Percentiles rank a stretch among this genome's conserved stretches.
Conservation (phyloP, 2,113 vertebrate genomes). For the Balaeniceps rex region DNA sequence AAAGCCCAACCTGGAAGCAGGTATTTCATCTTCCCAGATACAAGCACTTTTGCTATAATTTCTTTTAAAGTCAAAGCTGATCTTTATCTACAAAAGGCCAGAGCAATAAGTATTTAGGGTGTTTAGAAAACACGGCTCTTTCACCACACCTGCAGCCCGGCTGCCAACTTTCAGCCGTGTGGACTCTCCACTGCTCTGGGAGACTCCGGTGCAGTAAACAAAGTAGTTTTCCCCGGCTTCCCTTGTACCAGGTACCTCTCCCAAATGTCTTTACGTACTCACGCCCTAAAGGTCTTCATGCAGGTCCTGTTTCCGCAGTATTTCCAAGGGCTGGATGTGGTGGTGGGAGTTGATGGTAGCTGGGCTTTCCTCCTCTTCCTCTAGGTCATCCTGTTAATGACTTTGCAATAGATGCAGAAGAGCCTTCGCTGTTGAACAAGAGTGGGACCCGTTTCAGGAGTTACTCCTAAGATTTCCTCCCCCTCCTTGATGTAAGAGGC, state of each 20-base stretch:
- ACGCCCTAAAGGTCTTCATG: not conserved
- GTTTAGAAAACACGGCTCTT: slow-evolving; percentile 41
- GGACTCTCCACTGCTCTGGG: not conserved
- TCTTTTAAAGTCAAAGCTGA: slow-evolving; percentile 41
- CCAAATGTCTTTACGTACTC: not conserved
- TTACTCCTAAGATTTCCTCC: not conserved
- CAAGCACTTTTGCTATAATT: slow-evolving; percentile 24
- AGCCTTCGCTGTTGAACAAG: not conserved
- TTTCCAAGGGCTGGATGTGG: not conserved
- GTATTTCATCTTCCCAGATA: slow-evolving; percentile 24
- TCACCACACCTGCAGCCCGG: slow-evolving; percentile 32
- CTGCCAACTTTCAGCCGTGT: slow-evolving; percentile 29
- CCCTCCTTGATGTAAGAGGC: not conserved
- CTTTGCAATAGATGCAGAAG: not conserved
- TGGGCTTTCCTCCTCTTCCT: not conserved
- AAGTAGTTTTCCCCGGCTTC: not conserved
- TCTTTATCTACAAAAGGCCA: slow-evolving; percentile 55
- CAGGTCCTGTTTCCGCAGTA: not conserved
- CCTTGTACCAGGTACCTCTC: not conserved
- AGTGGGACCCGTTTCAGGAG: not conserved
- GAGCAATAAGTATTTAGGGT: not conserved
- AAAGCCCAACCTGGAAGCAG: slow-evolving; percentile 33
- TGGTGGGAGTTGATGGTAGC: not conserved
- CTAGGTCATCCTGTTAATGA: not conserved
- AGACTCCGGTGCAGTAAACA: not conserved